Conservation (phyloP, 2,113 vertebrate genomes). For the Aplodontia rufa region DNA sequence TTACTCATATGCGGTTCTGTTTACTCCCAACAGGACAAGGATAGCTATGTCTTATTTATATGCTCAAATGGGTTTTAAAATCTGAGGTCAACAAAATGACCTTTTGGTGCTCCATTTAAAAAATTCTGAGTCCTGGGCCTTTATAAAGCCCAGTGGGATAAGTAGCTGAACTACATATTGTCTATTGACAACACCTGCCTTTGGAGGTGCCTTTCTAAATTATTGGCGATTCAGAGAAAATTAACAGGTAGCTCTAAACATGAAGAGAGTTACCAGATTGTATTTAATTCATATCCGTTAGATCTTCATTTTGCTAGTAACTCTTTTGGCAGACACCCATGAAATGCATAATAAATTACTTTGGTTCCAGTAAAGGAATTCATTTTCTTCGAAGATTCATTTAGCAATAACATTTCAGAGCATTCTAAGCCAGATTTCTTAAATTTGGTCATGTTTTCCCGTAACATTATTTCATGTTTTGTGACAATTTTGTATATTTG, state of each 20-base stretch:
- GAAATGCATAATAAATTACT: constrained; percentile 84
- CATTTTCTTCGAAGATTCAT: constrained; percentile 83
- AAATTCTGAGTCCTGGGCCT: not conserved
- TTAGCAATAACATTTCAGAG: constrained; percentile 83
- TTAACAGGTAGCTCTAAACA: constrained; percentile 65
- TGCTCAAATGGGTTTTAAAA: constrained; percentile 71
- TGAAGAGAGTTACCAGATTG: constrained; percentile 67
- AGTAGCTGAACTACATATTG: not conserved
- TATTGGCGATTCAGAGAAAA: constrained; percentile 35
- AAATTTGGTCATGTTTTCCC: constrained; percentile 79
- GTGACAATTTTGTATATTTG: constrained; percentile 79
- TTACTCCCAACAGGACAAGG: not conserved
- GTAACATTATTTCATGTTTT: constrained; percentile 79
- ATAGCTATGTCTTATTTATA: not conserved
- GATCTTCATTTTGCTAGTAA: constrained; percentile 81
- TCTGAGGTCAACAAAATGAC: constrained; percentile 55
- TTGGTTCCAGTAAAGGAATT: constrained; percentile 84
- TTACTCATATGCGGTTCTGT: not conserved
- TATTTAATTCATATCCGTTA: constrained; percentile 80
- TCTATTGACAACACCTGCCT: constrained; percentile 32
- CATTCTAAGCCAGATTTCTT: constrained; percentile 83
- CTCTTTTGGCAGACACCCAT: constrained; percentile 82
- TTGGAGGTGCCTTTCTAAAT: constrained; percentile 8
- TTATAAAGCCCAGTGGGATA: not conserved
- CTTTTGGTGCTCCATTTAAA: not conserved